These are phyloP conservation scores for Aphidius gifuensis DNA, from an alignment of 1,140 invertebrate species.

Conservation along the genomic window DNA sequence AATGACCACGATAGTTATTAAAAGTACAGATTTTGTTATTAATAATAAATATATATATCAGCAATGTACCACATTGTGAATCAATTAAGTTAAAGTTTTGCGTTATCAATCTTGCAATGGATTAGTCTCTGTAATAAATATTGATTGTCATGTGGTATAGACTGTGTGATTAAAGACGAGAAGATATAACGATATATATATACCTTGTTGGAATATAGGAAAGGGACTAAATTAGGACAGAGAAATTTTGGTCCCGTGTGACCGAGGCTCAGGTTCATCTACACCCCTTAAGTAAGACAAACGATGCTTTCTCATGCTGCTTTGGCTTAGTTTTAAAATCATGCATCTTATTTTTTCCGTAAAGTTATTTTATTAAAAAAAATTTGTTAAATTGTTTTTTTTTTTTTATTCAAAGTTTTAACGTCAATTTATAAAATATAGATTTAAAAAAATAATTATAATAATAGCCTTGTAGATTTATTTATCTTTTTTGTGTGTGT, in stretches of 20 bases:
- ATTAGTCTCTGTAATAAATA: constrained; percentile 31
- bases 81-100: constrained; percentile 21
- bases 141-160: constrained; percentile 25
- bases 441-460: no score
- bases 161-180: not conserved
- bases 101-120: constrained; percentile 24
- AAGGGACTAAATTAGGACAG: constrained; percentile 25
- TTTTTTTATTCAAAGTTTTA: no score
- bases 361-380: no score
- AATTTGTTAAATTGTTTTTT: no score
- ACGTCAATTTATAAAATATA: no score
- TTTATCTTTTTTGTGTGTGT: no score
- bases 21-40: no score
- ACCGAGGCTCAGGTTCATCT: constrained; percentile 27
- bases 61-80: not conserved
- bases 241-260: constrained; percentile 31
- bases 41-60: no score
- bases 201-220: constrained; percentile 10
- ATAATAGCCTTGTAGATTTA: no score
- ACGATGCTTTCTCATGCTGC: constrained; percentile 20
- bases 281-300: constrained; percentile 34
- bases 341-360: no score
- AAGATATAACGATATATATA: constrained; percentile 8
- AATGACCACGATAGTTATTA: no score
- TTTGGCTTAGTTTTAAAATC: not conserved